These are phyloP conservation scores for Rhopilema esculentum DNA, from an alignment of 30 jellyfish, hydroid and myxozoan genomes.

Conservation along the genomic window DNA sequence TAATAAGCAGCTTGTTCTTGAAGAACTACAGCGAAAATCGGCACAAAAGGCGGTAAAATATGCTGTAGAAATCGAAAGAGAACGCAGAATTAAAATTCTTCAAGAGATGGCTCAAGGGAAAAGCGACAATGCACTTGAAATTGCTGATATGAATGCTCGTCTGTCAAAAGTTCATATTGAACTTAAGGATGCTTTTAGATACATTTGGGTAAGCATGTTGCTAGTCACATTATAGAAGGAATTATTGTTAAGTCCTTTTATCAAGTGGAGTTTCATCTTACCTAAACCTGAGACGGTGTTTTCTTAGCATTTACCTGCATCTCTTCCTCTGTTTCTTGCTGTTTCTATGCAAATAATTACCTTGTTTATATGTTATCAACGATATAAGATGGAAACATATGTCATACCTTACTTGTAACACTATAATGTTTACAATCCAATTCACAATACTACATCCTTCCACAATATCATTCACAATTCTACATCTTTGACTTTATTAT, in stretches of 20 bases:
- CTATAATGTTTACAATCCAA: no score
- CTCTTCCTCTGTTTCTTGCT: neutral
- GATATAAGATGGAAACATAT: no score
- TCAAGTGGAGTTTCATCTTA: neutral
- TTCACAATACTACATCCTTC: no score
- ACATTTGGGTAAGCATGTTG: slow-evolving; percentile 46
- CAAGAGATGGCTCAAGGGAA: slow-evolving; percentile 64
- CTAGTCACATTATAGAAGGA: neutral
- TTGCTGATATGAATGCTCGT: slow-evolving; percentile 46
- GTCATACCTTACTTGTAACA: no score
- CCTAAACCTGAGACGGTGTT: neutral
- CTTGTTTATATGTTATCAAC: no score
- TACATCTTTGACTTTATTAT: no score
- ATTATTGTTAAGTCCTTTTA: neutral
- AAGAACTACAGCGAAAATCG: slow-evolving; percentile 38
- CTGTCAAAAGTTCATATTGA: slow-evolving; percentile 52
- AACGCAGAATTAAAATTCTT: slow-evolving; percentile 16
- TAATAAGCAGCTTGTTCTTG: slow-evolving; percentile 45
- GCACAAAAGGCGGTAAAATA: slow-evolving; percentile 40
- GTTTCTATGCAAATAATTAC: no score
- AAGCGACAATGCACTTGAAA: slow-evolving; percentile 14
- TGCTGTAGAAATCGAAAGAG: slow-evolving; percentile 67
- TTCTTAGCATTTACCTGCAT: neutral
- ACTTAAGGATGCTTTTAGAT: slow-evolving; percentile 33
- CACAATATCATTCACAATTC: no score